Evolutionary conservation across 2,797 vertebrate genomes (phyloP).

Genomic region (Remorina albescens): DNA sequence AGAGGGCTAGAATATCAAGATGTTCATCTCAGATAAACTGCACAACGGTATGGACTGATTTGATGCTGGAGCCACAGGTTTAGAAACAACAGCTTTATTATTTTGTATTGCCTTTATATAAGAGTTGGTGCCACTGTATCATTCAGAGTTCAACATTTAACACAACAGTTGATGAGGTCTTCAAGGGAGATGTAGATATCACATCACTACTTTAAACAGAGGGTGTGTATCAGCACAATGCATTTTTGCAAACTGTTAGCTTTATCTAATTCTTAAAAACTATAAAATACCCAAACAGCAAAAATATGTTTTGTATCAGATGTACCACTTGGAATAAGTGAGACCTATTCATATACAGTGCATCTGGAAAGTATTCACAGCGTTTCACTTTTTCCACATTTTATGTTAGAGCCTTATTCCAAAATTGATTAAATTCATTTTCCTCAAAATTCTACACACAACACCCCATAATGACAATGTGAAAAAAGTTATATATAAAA

Average conservation of each 20-base stretch:
- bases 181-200: not conserved
- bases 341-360: not conserved
- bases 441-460: too few species aligned
- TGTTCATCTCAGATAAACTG: conserved; percentile 69
- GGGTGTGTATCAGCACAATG: not conserved
- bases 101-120: conserved; percentile 6
- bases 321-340: not conserved
- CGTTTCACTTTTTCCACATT: too few species aligned
- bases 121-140: conserved; percentile 5
- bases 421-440: too few species aligned
- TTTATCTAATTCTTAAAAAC: not conserved
- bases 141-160: not conserved
- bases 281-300: not conserved
- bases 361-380: too few species aligned
- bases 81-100: conserved; percentile 44
- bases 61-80: conserved; percentile 51
- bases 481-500: too few species aligned
- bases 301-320: not conserved
- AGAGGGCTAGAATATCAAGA: conserved; percentile 55
- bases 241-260: not conserved
- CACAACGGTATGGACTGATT: conserved; percentile 32
- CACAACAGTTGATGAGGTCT: not conserved
- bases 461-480: too few species aligned
- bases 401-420: too few species aligned
- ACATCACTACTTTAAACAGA: not conserved